Conservation (phyloP, 2,888 invertebrate genomes). For the Lasioglossum leucozonium region DNA sequence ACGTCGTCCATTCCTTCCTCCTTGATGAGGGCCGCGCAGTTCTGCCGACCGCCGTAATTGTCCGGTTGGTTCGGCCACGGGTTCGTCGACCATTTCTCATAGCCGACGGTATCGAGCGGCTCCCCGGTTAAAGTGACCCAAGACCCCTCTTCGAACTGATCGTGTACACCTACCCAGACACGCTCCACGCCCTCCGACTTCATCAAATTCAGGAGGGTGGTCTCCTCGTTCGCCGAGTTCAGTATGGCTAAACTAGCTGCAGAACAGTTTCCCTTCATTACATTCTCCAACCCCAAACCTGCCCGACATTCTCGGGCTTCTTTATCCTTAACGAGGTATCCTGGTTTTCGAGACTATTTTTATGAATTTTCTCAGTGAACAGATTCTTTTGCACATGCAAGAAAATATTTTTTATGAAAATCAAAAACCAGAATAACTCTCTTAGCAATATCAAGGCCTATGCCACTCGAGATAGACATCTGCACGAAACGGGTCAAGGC, state of each 20-base stretch:
- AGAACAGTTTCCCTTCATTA: neutral
- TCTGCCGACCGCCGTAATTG: constrained; percentile 45
- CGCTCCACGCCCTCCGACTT: constrained; percentile 12
- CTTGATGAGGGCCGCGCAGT: constrained; percentile 50
- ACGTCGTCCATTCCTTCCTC: constrained; percentile 59
- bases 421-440: too few species aligned
- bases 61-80: constrained; percentile 48
- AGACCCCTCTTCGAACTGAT: constrained; percentile 62
- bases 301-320: too few species aligned
- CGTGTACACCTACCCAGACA: constrained; percentile 65
- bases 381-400: too few species aligned
- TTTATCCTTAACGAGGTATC: too few species aligned
- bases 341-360: too few species aligned
- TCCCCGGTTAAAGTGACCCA: constrained; percentile 62
- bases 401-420: too few species aligned
- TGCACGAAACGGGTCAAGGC: too few species aligned
- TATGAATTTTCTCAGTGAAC: too few species aligned
- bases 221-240: constrained; percentile 28
- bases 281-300: neutral
- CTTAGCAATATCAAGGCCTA: too few species aligned
- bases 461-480: too few species aligned
- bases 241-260: constrained; percentile 39
- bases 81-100: constrained; percentile 51
- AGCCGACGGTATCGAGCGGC: constrained; percentile 49
- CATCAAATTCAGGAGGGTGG: constrained; percentile 7